A percentile compares a stretch with the other conserved stretches of the same genome.
phyloP scores from a whole-genome alignment of 2,797 vertebrate species.

The Melopsittacus undulatus region DNA sequence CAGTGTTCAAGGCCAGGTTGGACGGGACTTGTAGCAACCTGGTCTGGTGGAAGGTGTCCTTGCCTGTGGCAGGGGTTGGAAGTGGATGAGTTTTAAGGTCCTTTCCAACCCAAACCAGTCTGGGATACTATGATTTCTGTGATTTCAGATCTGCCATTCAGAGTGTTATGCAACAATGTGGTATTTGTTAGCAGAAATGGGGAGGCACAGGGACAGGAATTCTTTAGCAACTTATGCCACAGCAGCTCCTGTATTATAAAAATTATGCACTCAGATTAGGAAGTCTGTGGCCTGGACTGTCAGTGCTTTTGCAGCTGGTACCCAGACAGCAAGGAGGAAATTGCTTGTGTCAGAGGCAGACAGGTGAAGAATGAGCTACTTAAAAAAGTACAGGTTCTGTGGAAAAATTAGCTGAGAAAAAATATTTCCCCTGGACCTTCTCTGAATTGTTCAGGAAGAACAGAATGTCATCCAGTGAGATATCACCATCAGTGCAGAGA shows the following conservation, averaged over 20 bases:
- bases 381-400: not conserved
- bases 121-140: not conserved
- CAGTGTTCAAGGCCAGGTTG: not conserved
- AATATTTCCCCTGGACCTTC: conserved; percentile 35
- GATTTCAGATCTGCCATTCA: not conserved
- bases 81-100: not conserved
- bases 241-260: not conserved
- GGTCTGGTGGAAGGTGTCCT: not conserved
- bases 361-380: conserved; percentile 56
- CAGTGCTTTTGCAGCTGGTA: conserved; percentile 15
- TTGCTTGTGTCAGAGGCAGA: conserved; percentile 44
- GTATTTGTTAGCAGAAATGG: not conserved
- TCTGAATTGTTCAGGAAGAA: not conserved
- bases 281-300: conserved; percentile 10
- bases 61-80: not conserved
- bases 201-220: not conserved
- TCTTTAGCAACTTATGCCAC: not conserved
- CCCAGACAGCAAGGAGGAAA: conserved; percentile 36
- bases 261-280: not conserved
- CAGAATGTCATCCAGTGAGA: not conserved
- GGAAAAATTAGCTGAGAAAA: conserved; percentile 35
- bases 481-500: not conserved
- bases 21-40: not conserved
- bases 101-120: not conserved
- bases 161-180: not conserved